Evolutionary conservation across 2,797 vertebrate genomes (phyloP), one percentile per base, ranked within the genome.

Genomic region (Gallinago nigripennis): DNA sequence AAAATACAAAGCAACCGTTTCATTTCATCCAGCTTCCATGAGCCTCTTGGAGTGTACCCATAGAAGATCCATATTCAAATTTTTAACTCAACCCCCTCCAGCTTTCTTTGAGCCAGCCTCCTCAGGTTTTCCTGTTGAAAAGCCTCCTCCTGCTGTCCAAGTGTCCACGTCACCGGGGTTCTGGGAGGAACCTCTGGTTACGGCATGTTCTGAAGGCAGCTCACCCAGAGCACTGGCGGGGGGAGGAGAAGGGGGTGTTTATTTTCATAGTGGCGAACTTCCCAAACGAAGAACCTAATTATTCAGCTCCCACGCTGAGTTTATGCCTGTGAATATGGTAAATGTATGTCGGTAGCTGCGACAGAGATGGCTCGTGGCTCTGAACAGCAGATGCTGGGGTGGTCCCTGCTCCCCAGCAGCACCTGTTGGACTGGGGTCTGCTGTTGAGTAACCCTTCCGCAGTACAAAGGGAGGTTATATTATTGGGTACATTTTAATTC

Each of bases 401-500:
- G 58, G 45, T 87, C 72, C 53, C 46, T 51, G 13, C 73, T 93
- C 45, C 60, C 68, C 77, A 46, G 50, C 37, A 83, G 79, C 94
- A 96, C 81, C 92, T 90, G 78, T 81, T 60, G 18, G 82, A 90
- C 8, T 0, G 0, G 54, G 68, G 39, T 80, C 41, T 96, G 63
- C 86, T 65, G 16, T 28, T 89, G 79, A 66, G 66, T 56, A 70
- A 93, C 45, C 23, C 86, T 93, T 23, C 75, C 73, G 85, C 8
- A 53, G 53, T 16, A 94, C 83, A 94, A 97, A 97, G 70, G 65
- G 84, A 95, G 90, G 72, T 91, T 80, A 60, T 96, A 41, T 92
- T 90, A 61, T 71, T 95, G 88, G 95, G 94, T 76, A 94, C 94
- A 82, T 92, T 95, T 95, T 95, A 96, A 95, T 92, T 95, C 90